Base-by-base conservation (phyloP, 1,140 invertebrate genomes). In the Drosophila teissieri region DNA sequence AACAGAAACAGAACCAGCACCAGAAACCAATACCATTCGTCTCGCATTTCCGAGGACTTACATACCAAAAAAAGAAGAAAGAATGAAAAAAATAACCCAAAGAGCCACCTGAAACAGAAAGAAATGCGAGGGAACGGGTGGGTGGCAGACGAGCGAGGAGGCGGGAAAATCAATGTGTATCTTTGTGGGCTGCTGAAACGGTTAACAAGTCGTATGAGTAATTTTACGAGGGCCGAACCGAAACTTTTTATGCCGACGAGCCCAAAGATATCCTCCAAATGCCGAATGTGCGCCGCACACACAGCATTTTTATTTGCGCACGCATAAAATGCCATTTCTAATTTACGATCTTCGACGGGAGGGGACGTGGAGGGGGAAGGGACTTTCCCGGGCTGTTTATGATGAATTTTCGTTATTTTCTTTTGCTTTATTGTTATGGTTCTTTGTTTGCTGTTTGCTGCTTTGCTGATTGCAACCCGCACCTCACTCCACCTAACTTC, bases 131-230 rank as follows among this genome's bases (percentile, higher is more conserved):
- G 24, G 24, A 24, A 24, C 22, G 22, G 19, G 57, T n/a, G 22
- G 19, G 57, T n/a, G 65, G 36, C n/a, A 6, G 15, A 61, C 39
- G 56, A 34, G 60, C 24, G 2, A 19, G 53, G 27, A 58, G 36
- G 61, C 42, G 48, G 27, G 48, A 44, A 65, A 77, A 79, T 77
- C 62, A 77, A 76, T 75, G 56, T 70, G 52, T 57, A 46, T 73
- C 46, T 76, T 70, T 72, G 65, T 40, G 53, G 46, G 52, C 49
- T 65, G 61, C 27, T 52, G 51, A 73, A 83, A 61, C 67, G 79
- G 75, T 88, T 88, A 83, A 89, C 84, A 89, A 70, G 84, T 89
- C 84, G 84, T 88, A 89, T 83, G 80, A 65, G 79, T 78, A 82
- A 88, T 83, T 88, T 88, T 77, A 83, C 76, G 57, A 60, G 24